Conservation (phyloP, 2,113 vertebrate species). For the Erinaceus europaeus region DNA sequence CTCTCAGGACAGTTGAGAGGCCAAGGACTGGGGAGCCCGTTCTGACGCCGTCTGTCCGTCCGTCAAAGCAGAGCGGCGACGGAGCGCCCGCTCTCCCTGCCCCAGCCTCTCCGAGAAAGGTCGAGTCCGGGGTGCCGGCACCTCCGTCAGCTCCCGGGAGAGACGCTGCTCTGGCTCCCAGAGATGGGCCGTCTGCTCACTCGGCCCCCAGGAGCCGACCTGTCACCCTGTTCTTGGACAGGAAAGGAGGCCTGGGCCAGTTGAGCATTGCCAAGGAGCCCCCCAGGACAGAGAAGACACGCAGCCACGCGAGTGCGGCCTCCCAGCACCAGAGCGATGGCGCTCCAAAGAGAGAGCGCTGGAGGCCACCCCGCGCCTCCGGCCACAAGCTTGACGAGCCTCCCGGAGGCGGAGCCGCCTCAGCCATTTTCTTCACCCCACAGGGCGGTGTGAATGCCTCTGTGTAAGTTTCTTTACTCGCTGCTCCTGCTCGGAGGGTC, state of each 20-base stretch:
- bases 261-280: slow-evolving; percentile 62
- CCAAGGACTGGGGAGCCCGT: slow-evolving; percentile 76
- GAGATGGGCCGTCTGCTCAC: slow-evolving; percentile 70
- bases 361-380: slow-evolving; percentile 72
- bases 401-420: slow-evolving; percentile 76
- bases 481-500: too few relatives aligned
- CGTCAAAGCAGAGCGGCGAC: slow-evolving; percentile 63
- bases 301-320: slow-evolving; percentile 83
- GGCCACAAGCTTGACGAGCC: slow-evolving; percentile 74
- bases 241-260: slow-evolving; percentile 65
- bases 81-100: slow-evolving; percentile 74
- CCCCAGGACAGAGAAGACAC: slow-evolving; percentile 76
- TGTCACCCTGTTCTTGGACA: slow-evolving; percentile 78
- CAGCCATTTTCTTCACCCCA: slow-evolving; percentile 90
- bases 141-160: slow-evolving; percentile 59
- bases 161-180: slow-evolving; percentile 72
- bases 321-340: slow-evolving; percentile 71
- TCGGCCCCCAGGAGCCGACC: slow-evolving; percentile 78
- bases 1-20: slow-evolving; percentile 87
- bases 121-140: slow-evolving; percentile 69
- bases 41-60: slow-evolving; percentile 43
- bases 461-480: too few relatives aligned
- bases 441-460: slow-evolving; percentile 84
- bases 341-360: slow-evolving; percentile 73
- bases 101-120: slow-evolving; percentile 73